Evolutionary conservation across 2,797 vertebrate species (phyloP).

Genomic region (Pseudochirops cupreus): DNA sequence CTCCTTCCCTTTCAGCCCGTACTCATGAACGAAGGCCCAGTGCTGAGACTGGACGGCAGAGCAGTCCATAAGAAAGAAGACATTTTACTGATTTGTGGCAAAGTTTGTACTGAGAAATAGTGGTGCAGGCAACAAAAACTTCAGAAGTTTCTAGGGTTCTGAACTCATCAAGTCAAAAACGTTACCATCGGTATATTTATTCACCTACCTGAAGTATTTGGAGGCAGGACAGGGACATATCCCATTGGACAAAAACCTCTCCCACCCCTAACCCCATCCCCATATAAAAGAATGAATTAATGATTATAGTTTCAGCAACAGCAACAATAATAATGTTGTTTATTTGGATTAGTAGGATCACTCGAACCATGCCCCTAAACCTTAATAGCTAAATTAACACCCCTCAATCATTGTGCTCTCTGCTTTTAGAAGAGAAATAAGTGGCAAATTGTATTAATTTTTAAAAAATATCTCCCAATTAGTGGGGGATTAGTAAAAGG

Average conservation of each 20-base stretch:
- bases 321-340: not conserved
- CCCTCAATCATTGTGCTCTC: not conserved
- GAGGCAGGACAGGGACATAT: not conserved
- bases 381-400: not conserved
- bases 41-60: not conserved
- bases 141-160: conserved; percentile 1
- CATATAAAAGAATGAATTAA: not conserved
- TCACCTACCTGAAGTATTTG: not conserved
- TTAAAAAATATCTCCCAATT: conserved; percentile 18
- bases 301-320: conserved; percentile 3
- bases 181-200: not conserved
- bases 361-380: not conserved
- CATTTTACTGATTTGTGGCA: not conserved
- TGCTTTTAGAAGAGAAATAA: not conserved
- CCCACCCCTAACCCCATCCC: not conserved
- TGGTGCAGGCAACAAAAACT: not conserved
- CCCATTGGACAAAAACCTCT: not conserved
- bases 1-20: not conserved
- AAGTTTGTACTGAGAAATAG: not conserved
- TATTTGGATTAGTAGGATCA: not conserved
- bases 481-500: not conserved
- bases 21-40: not conserved
- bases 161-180: conserved; percentile 30
- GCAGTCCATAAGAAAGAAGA: not conserved
- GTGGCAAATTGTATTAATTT: not conserved